These are phyloP conservation scores for Phortica okadai DNA, from an alignment of 2,888 invertebrate species.

Conservation along the genomic window DNA sequence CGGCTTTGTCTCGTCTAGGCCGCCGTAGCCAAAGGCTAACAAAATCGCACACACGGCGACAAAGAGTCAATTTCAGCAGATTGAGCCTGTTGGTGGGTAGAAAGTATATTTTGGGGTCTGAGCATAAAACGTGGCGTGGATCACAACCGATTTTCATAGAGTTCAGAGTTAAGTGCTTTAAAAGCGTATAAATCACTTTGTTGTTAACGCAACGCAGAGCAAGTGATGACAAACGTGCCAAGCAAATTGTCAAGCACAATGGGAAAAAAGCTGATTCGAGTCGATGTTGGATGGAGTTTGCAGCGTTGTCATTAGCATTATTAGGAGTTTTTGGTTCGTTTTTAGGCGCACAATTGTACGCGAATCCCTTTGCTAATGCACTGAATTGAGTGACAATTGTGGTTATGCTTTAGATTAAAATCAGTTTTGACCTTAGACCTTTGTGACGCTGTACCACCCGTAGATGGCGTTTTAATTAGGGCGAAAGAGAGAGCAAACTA, in stretches of 20 bases:
- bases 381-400: conserved; percentile 37
- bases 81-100: neutral
- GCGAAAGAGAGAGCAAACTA: conserved; percentile 45
- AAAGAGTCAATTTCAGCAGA: neutral
- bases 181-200: conserved; percentile 72
- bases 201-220: conserved; percentile 48
- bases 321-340: conserved; percentile 41
- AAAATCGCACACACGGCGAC: neutral
- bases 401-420: conserved; percentile 13
- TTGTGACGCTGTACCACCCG: conserved; percentile 24
- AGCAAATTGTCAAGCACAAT: conserved; percentile 33
- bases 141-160: conserved; percentile 61
- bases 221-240: conserved; percentile 62
- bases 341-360: conserved; percentile 70
- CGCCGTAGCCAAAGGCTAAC: conserved; percentile 23
- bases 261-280: neutral
- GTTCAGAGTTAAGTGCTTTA: conserved; percentile 70
- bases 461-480: conserved; percentile 72
- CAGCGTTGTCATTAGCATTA: neutral
- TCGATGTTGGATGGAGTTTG: neutral
- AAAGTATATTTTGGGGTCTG: neutral
- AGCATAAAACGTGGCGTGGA: neutral
- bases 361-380: conserved; percentile 41
- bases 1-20: conserved; percentile 36
- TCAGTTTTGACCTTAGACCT: no score